Conservation (phyloP, 2,888 invertebrate genomes). For the Melanostoma scalare region DNA sequence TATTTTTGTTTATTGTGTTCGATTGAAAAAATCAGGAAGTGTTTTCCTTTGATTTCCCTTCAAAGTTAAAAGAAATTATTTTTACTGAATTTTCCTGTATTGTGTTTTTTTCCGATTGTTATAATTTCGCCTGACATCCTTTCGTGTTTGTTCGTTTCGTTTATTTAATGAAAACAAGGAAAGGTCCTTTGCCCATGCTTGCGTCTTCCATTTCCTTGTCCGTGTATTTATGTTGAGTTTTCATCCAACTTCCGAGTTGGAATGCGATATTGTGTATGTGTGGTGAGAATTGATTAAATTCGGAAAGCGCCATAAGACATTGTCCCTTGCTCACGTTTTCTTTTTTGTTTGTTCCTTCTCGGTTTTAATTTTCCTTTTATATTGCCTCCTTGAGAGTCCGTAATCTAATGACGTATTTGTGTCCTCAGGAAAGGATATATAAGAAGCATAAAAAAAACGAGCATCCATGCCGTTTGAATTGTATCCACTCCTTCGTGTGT, state of each 20-base stretch:
- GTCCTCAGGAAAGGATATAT: constrained; percentile 52
- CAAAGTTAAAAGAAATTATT: too few species aligned
- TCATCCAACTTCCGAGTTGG: constrained; percentile 13
- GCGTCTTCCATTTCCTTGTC: not conserved
- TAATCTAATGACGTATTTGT: constrained; percentile 51
- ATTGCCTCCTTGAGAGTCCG: not conserved
- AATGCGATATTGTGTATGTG: constrained; percentile 25
- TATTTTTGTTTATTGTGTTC: constrained; percentile 11
- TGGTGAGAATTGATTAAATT: constrained; percentile 64
- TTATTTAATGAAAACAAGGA: too few species aligned
- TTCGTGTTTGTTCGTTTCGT: too few species aligned
- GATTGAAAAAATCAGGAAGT: constrained; percentile 6
- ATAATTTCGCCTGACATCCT: too few species aligned
- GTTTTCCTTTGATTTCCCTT: not conserved
- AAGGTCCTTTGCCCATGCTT: too few species aligned
- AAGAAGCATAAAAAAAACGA: not conserved
- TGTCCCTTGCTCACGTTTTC: constrained; percentile 12
- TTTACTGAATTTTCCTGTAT: too few species aligned
- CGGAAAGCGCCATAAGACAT: constrained; percentile 40
- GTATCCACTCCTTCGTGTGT: constrained; percentile 30
- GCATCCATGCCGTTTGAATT: constrained; percentile 12
- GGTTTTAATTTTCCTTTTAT: constrained; percentile 12
- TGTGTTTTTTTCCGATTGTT: too few species aligned
- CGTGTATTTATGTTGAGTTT: constrained; percentile 28
- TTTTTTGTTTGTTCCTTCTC: not conserved